These are phyloP conservation scores for Noctua comes DNA, from an alignment of 2,888 invertebrate genomes.

Conservation along the genomic window DNA sequence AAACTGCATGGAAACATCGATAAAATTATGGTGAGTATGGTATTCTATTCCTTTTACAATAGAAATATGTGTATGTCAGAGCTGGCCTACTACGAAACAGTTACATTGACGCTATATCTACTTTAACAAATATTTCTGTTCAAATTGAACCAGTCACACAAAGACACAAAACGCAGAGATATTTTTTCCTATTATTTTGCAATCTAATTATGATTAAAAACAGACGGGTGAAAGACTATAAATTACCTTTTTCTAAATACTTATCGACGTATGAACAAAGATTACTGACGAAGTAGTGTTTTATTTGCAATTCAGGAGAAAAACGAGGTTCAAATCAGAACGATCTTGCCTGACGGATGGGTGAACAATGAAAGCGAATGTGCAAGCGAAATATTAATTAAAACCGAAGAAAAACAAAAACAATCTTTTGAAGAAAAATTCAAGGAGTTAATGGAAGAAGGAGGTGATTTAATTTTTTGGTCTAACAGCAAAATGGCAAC, in stretches of 20 bases:
- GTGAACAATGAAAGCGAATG: slow-evolving; percentile 47
- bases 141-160: not conserved
- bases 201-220: not conserved
- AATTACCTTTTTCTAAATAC: not conserved
- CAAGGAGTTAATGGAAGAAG: not conserved
- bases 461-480: slow-evolving; percentile 65
- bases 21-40: slow-evolving; percentile 78
- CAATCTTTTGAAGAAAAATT: not conserved
- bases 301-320: slow-evolving; percentile 73
- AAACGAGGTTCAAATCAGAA: slow-evolving; percentile 79
- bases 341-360: slow-evolving; percentile 77
- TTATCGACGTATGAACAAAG: too few species aligned
- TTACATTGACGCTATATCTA: not conserved
- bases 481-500: slow-evolving; percentile 35
- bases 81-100: too few species aligned
- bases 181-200: not conserved
- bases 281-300: not conserved
- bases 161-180: not conserved
- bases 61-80: slow-evolving; percentile 1
- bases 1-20: slow-evolving; percentile 81
- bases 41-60: slow-evolving; percentile 47
- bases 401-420: not conserved
- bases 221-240: not conserved
- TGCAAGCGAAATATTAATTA: not conserved
- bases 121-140: not conserved